These are phyloP conservation scores for Athrips mouffetella DNA, from an alignment of 2,888 invertebrate species.

Conservation along the genomic window DNA sequence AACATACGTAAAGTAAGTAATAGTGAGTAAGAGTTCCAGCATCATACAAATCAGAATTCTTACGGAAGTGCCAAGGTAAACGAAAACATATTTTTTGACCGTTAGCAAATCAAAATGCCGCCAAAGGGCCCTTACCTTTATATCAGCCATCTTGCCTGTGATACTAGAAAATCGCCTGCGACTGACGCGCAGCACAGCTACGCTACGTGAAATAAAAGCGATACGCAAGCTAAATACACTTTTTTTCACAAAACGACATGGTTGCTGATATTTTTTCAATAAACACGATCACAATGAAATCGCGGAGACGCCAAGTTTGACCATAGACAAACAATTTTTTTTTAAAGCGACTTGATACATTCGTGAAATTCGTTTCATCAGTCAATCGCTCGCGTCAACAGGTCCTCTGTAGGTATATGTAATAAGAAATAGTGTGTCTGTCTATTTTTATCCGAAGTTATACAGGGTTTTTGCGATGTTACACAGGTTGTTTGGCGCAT, in stretches of 20 bases:
- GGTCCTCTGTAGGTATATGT: too few species aligned
- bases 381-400: too few species aligned
- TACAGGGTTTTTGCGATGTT: too few species aligned
- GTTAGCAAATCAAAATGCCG: slow-evolving; percentile 73
- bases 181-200: slow-evolving; percentile 54
- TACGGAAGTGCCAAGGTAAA: not conserved
- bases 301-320: slow-evolving; percentile 57
- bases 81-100: slow-evolving; percentile 39
- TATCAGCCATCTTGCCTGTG: slow-evolving; percentile 73
- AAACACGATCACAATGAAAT: slow-evolving; percentile 43
- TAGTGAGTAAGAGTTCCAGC: not conserved
- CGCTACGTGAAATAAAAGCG: slow-evolving; percentile 47
- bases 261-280: slow-evolving; percentile 39
- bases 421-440: too few species aligned
- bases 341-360: not conserved
- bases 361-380: not conserved
- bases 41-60: not conserved
- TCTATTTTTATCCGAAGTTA: too few species aligned
- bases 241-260: slow-evolving; percentile 53
- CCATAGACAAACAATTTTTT: slow-evolving; percentile 34
- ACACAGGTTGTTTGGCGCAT: too few species aligned
- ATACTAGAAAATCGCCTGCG: slow-evolving; percentile 52
- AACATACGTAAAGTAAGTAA: not conserved
- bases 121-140: slow-evolving; percentile 67
- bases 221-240: slow-evolving; percentile 40